Base-by-base conservation (phyloP, 2,797 vertebrate genomes). In the Octomys mimax region DNA sequence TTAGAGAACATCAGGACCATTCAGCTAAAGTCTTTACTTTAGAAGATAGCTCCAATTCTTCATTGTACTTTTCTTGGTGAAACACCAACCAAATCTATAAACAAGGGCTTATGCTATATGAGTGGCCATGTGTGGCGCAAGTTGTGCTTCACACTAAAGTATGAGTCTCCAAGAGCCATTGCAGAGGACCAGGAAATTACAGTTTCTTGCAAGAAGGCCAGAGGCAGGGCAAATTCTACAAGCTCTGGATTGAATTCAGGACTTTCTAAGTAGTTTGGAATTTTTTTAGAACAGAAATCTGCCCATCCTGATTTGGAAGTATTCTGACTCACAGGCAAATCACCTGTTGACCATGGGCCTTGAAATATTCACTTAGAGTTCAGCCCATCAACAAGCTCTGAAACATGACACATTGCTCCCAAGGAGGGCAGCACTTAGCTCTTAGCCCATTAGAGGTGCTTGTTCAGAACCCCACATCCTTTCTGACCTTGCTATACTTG, bases 211-310 rank as follows among this genome's bases (percentile, higher is more conserved):
- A 95, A 84, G 59, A 70, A 2, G n/a, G 70, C 82, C 95, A 94
- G 12, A 57, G 26, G 54, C 70, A 87, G 46, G 86, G 54, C 59
- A 93, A 73, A 54, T 75, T 78, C 42, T 39, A 2, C 4, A 10
- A 89, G 46, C 59, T 94, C 95, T 95, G 91, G 83, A 59, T 89
- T 96, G 89, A 87, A 96, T 97, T 78, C 83, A 70, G 52, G 52
- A 68, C 33, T 93, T 94, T 86, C 54, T 93, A 86, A 96, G n/a
- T 54, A 49, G 31, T 42, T 64, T 86, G 46, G 54, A 93, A 92
- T 78, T 71, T 94, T 87, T 87, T 92, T 57, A 86, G 81, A 85
- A 49, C 54, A 90, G 36, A 94, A 61, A 5, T n/a, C 70, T 88
- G 59, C 46, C 82, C 49, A 54, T 94, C 42, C 46, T 24, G 49